Evolutionary conservation across 2,113 vertebrate species (phyloP), one percentile per base, ranked within the genome.

Genomic region (Takifugu bimaculatus): DNA sequence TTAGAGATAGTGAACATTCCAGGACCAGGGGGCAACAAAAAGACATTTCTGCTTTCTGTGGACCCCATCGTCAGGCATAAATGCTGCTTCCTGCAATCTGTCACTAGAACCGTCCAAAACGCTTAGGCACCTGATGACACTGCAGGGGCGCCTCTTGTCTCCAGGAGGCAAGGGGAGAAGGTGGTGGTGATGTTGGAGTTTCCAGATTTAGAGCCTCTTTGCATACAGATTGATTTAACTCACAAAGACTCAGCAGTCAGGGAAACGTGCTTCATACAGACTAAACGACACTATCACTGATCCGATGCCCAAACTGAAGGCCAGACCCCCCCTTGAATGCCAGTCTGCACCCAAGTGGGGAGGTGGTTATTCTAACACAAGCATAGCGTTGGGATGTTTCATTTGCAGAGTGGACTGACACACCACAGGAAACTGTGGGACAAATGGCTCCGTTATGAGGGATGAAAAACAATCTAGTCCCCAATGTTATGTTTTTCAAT

Each of bases 381-480:
- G 57, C 61, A 45, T 62, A 59, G 62, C 32, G 20, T 10, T 20
- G 48, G 48, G 56, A 65, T 49, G 35, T 68, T 72, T 75, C 79
- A 77, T 82, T 79, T 71, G 60, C 49, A 60, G 60, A 68, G 60
- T 68, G 67, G 56, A 59, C 74, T 68, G 78, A 75, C 80, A 84
- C 82, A 89, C 76, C 68, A 62, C 68, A 80, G 42, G 54, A 75
- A 87, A 62, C 78, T 87, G 83, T 75, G 78, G 74, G 75, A 85
- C 89, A 90, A 89, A 85, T 76, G 63, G 81, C 85, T 84, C 65
- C 55, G 76, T 82, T 90, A 80, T 89, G 87, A 86, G 86, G 79
- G 73, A 88, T 92, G 94, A 92, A 95, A 96, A 92, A 78, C 81
- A 93, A 96, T 93, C 94, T 91, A 79, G 82, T 90, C 78, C 74